Evolutionary conservation across 2,797 vertebrate genomes (phyloP), one percentile per base, ranked within the genome.

Genomic region (Crenuchus spilurus): DNA sequence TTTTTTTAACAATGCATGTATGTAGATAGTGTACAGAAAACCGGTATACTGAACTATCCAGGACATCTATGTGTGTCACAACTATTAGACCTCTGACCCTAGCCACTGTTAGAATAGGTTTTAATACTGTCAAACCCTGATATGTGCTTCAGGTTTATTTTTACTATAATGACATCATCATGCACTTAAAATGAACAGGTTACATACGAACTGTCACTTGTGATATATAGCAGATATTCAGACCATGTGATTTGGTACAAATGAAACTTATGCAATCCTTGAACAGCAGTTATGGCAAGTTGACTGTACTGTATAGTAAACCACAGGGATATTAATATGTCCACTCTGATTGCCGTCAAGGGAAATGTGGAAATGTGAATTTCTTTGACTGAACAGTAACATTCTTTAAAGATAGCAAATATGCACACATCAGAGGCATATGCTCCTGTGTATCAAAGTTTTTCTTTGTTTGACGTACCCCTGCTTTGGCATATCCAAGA

Each of bases 141-240:
- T 64, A 44, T 75, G 78, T 80, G 75, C 75, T 65, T 77, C 18
- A 58, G 70, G 51, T 70, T 44, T 60, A 49, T 46, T n/a, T n/a
- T n/a, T 67, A 69, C 62, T 77, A 77, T 75, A 77, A 71, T 42
- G 39, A 62, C 44, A 65, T 77, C 44, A 65, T 77, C 81, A 82
- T 82, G 81, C 81, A 80, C 71, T 66, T 79, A 51, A 71, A 63
- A 74, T 52, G 26, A 75, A 64, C 63, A 69, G 69, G 28, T 70
- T 58, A 76, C 55, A 71, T 68, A 77, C 54, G 46, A 74, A 74
- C 64, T 61, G 62, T 58, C 55, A 63, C 52, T 10, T 48, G 64
- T 73, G 48, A 55, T 55, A 72, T 31, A 67, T 28, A 68, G 57
- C 51, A 41, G 24, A 67, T 72, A 68, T n/a, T 55, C 26, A 72